A percentile compares a stretch with the other conserved stretches of the same genome.
Evolutionary conservation across 2,888 invertebrate genomes (phyloP).

Genomic region (Notodonta ziczac): DNA sequence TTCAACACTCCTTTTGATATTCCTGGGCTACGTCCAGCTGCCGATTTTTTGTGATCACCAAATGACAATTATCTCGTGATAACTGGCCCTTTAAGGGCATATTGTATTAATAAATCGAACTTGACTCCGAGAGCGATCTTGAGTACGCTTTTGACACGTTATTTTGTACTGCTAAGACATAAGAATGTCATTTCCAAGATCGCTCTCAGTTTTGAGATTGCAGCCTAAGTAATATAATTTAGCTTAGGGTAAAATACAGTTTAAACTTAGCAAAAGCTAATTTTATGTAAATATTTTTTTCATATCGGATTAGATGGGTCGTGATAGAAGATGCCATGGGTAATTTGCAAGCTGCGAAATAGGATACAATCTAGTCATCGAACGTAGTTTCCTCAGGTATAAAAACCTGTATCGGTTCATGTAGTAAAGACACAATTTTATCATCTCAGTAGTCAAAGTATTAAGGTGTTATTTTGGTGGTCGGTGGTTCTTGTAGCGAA

Average conservation of each 20-base stretch:
- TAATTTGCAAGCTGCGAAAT: conserved; percentile 11
- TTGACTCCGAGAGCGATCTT: no score
- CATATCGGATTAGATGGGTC: no score
- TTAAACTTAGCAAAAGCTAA: conserved; percentile 11
- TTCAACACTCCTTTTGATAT: background rate
- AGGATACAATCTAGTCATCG: conserved; percentile 38
- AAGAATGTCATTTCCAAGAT: no score
- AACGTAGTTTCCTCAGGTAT: conserved; percentile 11
- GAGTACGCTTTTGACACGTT: no score
- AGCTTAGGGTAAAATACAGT: background rate
- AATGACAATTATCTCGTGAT: conserved; percentile 31
- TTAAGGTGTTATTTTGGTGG: no score
- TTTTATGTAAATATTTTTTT: conserved; percentile 1
- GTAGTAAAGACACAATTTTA: background rate
- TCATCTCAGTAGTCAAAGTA: no score
- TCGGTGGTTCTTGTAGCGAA: no score
- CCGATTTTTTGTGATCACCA: conserved; percentile 18
- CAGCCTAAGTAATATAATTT: conserved; percentile 9
- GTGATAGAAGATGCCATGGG: no score
- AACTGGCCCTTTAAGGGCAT: conserved; percentile 2
- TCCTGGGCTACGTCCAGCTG: background rate
- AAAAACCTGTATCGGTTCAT: background rate
- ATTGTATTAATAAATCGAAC: no score
- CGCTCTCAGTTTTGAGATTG: no score
- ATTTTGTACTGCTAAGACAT: no score